Base-by-base conservation (phyloP, 2,113 vertebrate species). In the Capra hircus region DNA sequence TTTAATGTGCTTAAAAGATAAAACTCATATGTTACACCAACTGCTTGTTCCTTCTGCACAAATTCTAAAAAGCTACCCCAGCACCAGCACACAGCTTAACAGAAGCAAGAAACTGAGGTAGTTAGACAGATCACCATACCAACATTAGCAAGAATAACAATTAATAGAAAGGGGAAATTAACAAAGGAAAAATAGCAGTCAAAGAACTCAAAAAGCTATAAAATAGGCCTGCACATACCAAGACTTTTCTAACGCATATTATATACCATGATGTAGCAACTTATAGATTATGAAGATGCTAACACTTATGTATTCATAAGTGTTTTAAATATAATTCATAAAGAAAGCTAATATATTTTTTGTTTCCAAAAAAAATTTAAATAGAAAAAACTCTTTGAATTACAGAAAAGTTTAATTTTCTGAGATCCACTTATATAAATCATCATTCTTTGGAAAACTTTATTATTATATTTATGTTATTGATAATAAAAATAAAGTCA, bases 401-500 rank as follows among this genome's bases (percentile, higher is more conserved):
- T 96, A 64, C 5, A 95, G 4, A 59, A 85, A 64, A 88, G 30
- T 82, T 86, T 82, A 91, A 23, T 88, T 97, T 96, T 85, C 40
- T 86, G 86, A 50, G 90, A 59, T 71, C 28, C 55, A 95, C 78
- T 94, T 88, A 88, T 95, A 15, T 93, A 67, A 96, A 78, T 84
- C 67, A 91, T 48, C 6, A 43, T 50, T 83, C 53, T 71, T 67
- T 88, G 16, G 30, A 88, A 55, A 94, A 82, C 67, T 84, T 84
- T 92, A 86, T 53, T 91, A 94, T 80, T 89, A 59, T 94, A 45
- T 50, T 91, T 94, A 95, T 33, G 55, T 78, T 96, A 82, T 33
- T 86, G 67, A 95, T 90, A 80, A 92, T 74, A 62, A 92, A 97
- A 97, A 81, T 60, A 48, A 91, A 91, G 30, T 85, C 60, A 89